Evolutionary conservation across 2,113 vertebrate genomes (phyloP), one percentile per base, ranked within the genome.

Genomic region (Talpa occidentalis): DNA sequence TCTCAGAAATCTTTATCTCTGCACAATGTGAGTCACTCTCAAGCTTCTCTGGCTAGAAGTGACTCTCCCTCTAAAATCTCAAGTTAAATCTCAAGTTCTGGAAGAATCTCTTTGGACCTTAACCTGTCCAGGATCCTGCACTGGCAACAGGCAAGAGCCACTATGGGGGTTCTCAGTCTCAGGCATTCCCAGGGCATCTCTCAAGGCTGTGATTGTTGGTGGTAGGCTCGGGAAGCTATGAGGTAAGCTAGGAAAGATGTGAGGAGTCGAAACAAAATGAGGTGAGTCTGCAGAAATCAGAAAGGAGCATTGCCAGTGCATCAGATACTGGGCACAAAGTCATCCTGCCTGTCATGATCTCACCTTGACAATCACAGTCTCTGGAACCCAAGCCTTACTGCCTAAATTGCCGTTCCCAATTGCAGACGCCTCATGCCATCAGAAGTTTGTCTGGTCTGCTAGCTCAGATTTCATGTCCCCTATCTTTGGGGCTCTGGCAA

Each of bases 1-100:
- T 44, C 35, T 89, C 47, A 96, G 70, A 84, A 94, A 79, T 76
- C 93, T 85, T 73, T 85, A 64, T 88, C 76, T 87, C 81, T 56
- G 28, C 62, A 59, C 56, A 80, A 60, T 32, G 35, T 0, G 7
- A 76, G 59, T 81, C 47, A 30, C 77, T 59, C 32, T 62, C 16
- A 52, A 82, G 64, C 74, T 16, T 62, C 54, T 79, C 44, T 56
- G 37, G 60, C 6, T 21, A 62, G 64, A 90, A n/a, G 35, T 28
- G 37, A 64, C 72, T 72, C 96, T 32, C 32, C 77, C 70, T 87
- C 37, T 90, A 40, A 74, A 60, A 90, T 77, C 60, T 88, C 66
- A 35, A 79, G 32, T 37, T 70, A 74, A 60, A 90, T 77, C 60
- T 88, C 66, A 35, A 79, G 32, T 37, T 70, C 59, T 52, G 47